Evolutionary conservation across 1,140 invertebrate genomes (phyloP).

Genomic region (Drosophila pallidifrons): DNA sequence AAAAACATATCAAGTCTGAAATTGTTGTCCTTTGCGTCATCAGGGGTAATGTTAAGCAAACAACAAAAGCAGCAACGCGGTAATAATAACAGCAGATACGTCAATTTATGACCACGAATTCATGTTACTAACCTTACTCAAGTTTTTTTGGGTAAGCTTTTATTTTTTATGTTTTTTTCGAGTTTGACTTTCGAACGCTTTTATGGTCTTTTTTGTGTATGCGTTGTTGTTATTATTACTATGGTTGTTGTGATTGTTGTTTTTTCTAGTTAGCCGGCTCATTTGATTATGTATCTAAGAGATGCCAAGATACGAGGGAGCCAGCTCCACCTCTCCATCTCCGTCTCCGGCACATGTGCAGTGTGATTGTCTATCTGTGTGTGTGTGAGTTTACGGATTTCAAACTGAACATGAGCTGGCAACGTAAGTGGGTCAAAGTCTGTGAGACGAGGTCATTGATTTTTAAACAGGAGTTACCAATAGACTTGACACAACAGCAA

Average conservation of each 20-base stretch:
- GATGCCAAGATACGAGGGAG: slow-evolving; percentile 62
- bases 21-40: slow-evolving; percentile 77
- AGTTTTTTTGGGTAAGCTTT: slow-evolving; percentile 53
- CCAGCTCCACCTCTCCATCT: slow-evolving; percentile 18
- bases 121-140: slow-evolving; percentile 81
- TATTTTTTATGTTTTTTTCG: slow-evolving; percentile 46
- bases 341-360: slow-evolving; percentile 20
- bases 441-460: slow-evolving; percentile 65
- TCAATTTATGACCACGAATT: slow-evolving; percentile 75
- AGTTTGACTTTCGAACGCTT: slow-evolving; percentile 74
- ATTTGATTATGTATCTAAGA: slow-evolving; percentile 67
- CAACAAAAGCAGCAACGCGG: slow-evolving; percentile 46
- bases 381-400: slow-evolving; percentile 52
- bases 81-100: slow-evolving; percentile 38
- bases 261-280: slow-evolving; percentile 56
- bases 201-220: slow-evolving; percentile 61
- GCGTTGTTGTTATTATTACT: slow-evolving; percentile 26
- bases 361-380: too few relatives aligned
- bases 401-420: slow-evolving; percentile 56
- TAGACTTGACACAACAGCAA: slow-evolving; percentile 24
- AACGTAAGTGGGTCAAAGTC: slow-evolving; percentile 73
- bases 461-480: slow-evolving; percentile 39
- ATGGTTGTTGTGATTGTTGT: slow-evolving; percentile 51
- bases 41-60: slow-evolving; percentile 70
- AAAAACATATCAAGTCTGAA: slow-evolving; percentile 36